Base-by-base conservation (phyloP, 1,140 invertebrate genomes). In the Lepidurus apus region DNA sequence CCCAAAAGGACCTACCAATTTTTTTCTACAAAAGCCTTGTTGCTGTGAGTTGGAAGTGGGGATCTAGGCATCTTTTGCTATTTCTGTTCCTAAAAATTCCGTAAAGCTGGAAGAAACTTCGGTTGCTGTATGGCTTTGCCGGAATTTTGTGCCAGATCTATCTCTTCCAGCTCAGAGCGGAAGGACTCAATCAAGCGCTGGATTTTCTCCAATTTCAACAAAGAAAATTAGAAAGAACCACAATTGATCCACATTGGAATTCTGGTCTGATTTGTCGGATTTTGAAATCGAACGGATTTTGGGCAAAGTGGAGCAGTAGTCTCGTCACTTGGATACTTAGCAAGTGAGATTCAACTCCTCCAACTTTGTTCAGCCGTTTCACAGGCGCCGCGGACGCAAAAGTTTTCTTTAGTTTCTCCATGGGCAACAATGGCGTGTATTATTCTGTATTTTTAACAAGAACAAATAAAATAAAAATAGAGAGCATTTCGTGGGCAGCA, bases 341-440 rank as follows among this genome's bases (percentile, higher is more conserved):
- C 84, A 88, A 89, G 89, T 90, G 90, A 91, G 90, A 91, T 91
- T 91, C 90, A 90, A 90, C 90, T 91, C 89, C 90, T 91, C 90
- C 90, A 91, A 90, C 90, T 91, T 90, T 89, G 88, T 88, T 86
- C 87, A 83, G 77, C 45, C 77, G 65, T 74, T 45, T 42, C 42
- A 9, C n/a, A 47, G 13, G 26, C 78, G 43, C 44, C 79, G 76
- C 42, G 1, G 21, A 65, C 21, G 53, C 53, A 13, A 21, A 65
- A 65, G 13, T 17, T 65, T 65, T 9, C 13, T 65, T 21, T 34
- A 34, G 3, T 2, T 4, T 34, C 3, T 34, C 34, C 34, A 34
- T 34, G 34, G 34, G 34, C 34, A 34, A 34, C 4, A 34, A 34
- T 34, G 34, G 34, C 34, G 34, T 34, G 34, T 34, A 34, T 34